These are phyloP conservation scores for Colletes latitarsis DNA, from an alignment of 1,140 invertebrate species.

Conservation along the genomic window DNA sequence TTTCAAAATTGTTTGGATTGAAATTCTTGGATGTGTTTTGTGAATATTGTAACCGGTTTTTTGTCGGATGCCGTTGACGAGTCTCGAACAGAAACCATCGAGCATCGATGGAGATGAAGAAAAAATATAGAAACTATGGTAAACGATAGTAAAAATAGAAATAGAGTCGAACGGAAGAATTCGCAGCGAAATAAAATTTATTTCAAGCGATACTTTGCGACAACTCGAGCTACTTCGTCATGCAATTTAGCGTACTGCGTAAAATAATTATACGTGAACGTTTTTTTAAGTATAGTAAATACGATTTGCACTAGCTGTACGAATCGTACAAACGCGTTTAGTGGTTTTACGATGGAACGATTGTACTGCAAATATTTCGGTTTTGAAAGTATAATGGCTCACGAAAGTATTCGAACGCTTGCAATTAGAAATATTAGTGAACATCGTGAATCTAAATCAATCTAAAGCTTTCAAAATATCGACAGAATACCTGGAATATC, in stretches of 20 bases:
- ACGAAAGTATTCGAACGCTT: too few relatives aligned
- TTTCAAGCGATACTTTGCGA: slow-evolving; percentile 57
- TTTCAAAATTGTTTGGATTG: background rate
- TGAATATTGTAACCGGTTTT: too few relatives aligned
- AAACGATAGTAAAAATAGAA: slow-evolving; percentile 13
- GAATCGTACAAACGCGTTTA: too few relatives aligned
- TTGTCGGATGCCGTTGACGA: too few relatives aligned
- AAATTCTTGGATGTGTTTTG: background rate
- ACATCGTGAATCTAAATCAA: too few relatives aligned
- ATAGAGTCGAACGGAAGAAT: slow-evolving; percentile 25
- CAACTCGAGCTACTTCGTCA: slow-evolving; percentile 58
- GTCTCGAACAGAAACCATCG: too few relatives aligned
- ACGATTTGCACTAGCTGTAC: background rate
- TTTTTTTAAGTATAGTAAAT: slow-evolving; percentile 21
- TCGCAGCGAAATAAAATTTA: slow-evolving; percentile 58
- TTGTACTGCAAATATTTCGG: background rate
- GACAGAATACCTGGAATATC: too few relatives aligned
- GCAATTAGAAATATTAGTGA: too few relatives aligned
- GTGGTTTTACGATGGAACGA: too few relatives aligned
- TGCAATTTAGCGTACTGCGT: slow-evolving; percentile 44
- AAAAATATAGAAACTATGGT: slow-evolving; percentile 20
- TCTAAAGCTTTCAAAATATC: too few relatives aligned
- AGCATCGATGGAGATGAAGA: slow-evolving; percentile 1
- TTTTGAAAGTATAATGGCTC: too few relatives aligned
- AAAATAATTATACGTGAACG: slow-evolving; percentile 14